Evolutionary conservation across 2,113 vertebrate genomes (phyloP).

Genomic region (Corvus hawaiiensis): DNA sequence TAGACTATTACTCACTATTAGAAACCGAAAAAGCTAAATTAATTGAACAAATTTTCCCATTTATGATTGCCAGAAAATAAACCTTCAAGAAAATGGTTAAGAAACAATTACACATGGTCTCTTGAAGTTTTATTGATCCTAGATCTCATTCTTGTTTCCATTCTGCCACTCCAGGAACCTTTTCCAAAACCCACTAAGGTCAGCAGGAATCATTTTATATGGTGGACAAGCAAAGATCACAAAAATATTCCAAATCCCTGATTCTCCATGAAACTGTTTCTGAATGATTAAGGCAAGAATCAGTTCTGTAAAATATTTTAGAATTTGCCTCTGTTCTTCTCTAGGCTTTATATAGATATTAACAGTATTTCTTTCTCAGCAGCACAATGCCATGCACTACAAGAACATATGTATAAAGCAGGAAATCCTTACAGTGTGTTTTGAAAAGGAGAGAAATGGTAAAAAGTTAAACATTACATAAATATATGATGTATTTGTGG

Average conservation of each 20-base stretch:
- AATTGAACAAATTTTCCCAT: neutral
- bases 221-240: neutral
- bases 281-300: neutral
- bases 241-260: neutral
- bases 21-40: neutral
- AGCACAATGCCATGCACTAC: neutral
- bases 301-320: neutral
- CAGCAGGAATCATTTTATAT: neutral
- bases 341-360: neutral
- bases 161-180: neutral
- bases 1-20: neutral
- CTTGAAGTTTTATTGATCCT: neutral
- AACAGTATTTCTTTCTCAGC: neutral
- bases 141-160: neutral
- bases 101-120: neutral
- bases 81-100: neutral
- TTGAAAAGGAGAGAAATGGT: neutral
- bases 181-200: neutral
- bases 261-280: neutral
- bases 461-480: neutral
- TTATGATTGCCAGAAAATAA: neutral
- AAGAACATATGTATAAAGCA: neutral
- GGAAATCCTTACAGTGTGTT: neutral
- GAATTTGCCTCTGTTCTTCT: neutral
- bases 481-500: neutral